Conservation (phyloP, 53 echinoderm and acorn worm genomes). For the Mesocentrotus franciscanus region DNA sequence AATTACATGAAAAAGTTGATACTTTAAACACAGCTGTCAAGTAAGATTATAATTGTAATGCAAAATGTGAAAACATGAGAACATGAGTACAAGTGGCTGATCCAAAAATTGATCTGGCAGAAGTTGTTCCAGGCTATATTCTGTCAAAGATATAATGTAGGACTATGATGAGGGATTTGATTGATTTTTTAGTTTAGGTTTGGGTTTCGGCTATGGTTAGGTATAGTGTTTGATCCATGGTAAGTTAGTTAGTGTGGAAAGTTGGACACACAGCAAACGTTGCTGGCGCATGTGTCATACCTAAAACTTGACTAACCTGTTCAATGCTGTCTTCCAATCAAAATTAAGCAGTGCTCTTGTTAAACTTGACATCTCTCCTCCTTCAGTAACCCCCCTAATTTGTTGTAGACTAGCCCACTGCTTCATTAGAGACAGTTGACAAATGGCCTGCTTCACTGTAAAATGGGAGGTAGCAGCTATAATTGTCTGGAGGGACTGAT, state of each 20-base stretch:
- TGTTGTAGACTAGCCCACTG: constrained; percentile 66
- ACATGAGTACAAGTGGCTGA: background rate
- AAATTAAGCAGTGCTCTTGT: constrained; percentile 60
- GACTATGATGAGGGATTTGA: no score
- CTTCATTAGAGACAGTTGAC: constrained; percentile 69
- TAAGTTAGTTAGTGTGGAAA: no score
- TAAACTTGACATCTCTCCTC: constrained; percentile 18
- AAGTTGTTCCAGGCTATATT: no score
- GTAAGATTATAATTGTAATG: background rate
- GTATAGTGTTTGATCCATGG: no score
- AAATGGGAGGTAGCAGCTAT: constrained; percentile 82
- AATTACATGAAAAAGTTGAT: background rate
- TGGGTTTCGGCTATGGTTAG: no score
- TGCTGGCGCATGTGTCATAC: no score
- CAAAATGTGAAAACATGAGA: background rate
- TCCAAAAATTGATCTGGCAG: no score
- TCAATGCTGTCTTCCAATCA: constrained; percentile 74
- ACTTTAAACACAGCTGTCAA: background rate
- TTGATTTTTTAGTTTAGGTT: no score
- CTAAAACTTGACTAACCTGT: constrained; percentile 60
- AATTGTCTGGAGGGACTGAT: constrained; percentile 73
- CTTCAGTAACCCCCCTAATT: constrained; percentile 37
- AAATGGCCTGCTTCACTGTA: constrained; percentile 79
- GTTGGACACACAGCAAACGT: no score
- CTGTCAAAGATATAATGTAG: no score